These are phyloP conservation scores for Cygnus atratus DNA, from an alignment of 2,113 vertebrate genomes.

Conservation along the genomic window DNA sequence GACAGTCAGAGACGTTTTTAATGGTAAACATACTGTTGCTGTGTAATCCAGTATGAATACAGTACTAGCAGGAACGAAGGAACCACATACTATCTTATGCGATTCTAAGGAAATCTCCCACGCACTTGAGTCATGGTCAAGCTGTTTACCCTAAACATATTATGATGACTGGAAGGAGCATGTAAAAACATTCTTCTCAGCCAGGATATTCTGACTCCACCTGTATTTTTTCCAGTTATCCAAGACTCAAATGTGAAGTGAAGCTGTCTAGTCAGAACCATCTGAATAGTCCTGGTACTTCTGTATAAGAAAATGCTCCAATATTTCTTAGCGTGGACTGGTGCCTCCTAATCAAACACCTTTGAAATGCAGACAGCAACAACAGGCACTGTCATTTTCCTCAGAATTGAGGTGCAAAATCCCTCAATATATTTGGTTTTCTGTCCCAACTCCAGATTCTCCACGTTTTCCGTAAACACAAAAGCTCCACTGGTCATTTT, in stretches of 20 bases:
- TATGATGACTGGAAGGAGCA: background rate
- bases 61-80: background rate
- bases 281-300: background rate
- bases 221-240: background rate
- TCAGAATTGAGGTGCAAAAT: background rate
- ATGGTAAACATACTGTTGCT: background rate
- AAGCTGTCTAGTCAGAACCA: background rate
- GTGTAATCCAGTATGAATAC: background rate
- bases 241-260: background rate
- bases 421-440: slow-evolving; percentile 2
- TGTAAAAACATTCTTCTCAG: background rate
- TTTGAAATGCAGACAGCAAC: background rate
- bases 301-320: background rate
- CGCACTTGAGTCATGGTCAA: slow-evolving; percentile 34
- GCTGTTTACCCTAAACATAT: slow-evolving; percentile 1
- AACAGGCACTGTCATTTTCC: background rate
- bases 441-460: background rate
- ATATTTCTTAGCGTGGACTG: background rate
- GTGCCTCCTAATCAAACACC: background rate
- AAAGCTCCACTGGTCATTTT: slow-evolving; percentile 14
- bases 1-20: background rate
- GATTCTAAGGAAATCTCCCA: slow-evolving; percentile 11
- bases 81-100: background rate
- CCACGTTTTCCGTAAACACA: background rate
- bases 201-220: background rate